Evolutionary conservation across 2,113 vertebrate genomes (phyloP).

Genomic region (Poeciliopsis retropinna): DNA sequence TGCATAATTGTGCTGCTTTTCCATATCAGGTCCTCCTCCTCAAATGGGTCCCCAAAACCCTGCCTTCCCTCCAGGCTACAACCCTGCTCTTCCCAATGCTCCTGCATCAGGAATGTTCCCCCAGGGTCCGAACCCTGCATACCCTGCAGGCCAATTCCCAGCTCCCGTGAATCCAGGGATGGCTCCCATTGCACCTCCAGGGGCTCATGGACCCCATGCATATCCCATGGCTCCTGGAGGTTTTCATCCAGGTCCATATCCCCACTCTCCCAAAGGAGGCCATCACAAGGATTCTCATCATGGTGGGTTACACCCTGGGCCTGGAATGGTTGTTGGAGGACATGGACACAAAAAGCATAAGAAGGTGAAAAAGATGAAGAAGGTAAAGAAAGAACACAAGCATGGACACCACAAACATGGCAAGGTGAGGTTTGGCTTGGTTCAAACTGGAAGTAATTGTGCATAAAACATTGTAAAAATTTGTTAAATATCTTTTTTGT

Average conservation of each 20-base stretch:
- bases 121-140: conserved; percentile 59
- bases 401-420: conserved; percentile 67
- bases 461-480: not conserved
- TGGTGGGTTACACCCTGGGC: conserved; percentile 62
- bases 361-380: conserved; percentile 83
- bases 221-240: conserved; percentile 64
- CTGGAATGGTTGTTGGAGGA: conserved; percentile 65
- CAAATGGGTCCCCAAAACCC: conserved; percentile 56
- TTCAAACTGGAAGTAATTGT: not conserved
- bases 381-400: conserved; percentile 83
- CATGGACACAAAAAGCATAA: conserved; percentile 74
- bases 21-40: conserved; percentile 63
- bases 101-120: conserved; percentile 62
- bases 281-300: conserved; percentile 22
- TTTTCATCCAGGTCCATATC: conserved; percentile 68
- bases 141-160: conserved; percentile 63
- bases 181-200: conserved; percentile 49
- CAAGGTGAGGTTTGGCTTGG: conserved; percentile 76
- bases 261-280: conserved; percentile 65
- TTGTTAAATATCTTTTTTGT: too few relatives aligned
- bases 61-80: conserved; percentile 70
- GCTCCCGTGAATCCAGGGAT: conserved; percentile 63
- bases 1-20: conserved; percentile 5
- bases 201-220: conserved; percentile 49
- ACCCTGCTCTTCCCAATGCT: conserved; percentile 64